Base-by-base conservation (phyloP, 2,113 vertebrate genomes). In the Zosterops lateralis region DNA sequence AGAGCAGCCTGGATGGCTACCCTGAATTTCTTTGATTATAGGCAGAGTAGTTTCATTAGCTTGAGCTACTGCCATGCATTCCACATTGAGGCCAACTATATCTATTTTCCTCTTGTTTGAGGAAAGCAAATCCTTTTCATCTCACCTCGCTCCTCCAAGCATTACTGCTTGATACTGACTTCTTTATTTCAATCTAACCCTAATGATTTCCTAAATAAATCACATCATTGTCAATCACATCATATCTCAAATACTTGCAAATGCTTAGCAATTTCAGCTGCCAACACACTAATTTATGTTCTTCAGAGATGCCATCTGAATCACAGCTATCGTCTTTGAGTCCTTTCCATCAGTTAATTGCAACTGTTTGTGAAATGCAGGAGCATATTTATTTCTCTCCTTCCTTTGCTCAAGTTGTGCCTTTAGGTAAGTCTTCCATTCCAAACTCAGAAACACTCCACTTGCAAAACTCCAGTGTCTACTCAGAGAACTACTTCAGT, bases 291-390 rank as follows among this genome's bases (percentile, higher is more conserved):
- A 79, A 91, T 95, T 95, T 93, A 60, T 84, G 76, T 80, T 95
- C 72, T 57, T 92, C 7, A 6, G 64, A 77, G 91, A 82, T 86
- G 93, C 84, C 95, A 88, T 92, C 74, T 96, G 95, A 92, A 93
- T 91, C 89, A 80, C 56, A 93, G 93, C 75, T 92, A 91, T 53
- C 66, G 48, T 67, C 53, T 85, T 87, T 62, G 93, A 88, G 72
- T 86, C 85, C 47, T 78, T 95, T 95, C 91, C 91, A 90, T 94
- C 87, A 87, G 68, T 89, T 96, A 96, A 94, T 94, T 96, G 82
- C 82, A 95, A 92, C 40, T 83, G 51, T 4, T 91, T 90, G 75
- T 83, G 70, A 95, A 90, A 94, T 62, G 48, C 48, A 48, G 79
- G 48, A 91, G 14, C 31, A 50, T 90, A 87, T 95, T 95, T 87